Conservation (phyloP, 1,140 invertebrate species). For the Drosophila paulistorum region DNA sequence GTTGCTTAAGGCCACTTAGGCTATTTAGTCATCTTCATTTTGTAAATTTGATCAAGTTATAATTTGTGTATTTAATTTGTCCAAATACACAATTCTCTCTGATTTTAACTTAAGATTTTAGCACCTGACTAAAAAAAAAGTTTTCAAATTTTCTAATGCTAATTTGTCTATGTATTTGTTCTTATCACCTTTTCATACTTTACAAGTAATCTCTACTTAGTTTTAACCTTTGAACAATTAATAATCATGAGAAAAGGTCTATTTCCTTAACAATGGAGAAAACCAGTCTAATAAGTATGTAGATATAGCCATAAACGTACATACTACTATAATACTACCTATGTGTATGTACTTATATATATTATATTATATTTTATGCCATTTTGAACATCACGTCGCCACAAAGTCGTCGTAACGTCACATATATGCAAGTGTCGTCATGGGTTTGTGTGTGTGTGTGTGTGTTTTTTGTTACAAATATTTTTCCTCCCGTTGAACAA, state of each 20-base stretch:
- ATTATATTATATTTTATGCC: constrained; percentile 63
- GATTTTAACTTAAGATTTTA: too few species aligned
- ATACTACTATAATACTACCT: constrained; percentile 4
- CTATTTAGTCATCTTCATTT: too few species aligned
- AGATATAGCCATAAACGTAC: constrained; percentile 1
- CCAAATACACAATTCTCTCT: too few species aligned
- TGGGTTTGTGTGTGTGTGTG: neutral
- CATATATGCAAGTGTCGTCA: constrained; percentile 8
- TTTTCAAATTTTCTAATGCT: too few species aligned
- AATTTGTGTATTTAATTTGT: too few species aligned
- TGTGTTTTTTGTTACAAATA: constrained; percentile 4
- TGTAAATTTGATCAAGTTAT: too few species aligned
- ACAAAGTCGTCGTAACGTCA: constrained; percentile 49
- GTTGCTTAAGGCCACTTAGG: too few species aligned
- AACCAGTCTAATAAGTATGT: constrained; percentile 25
- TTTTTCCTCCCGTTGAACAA: constrained; percentile 20
- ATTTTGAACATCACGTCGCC: constrained; percentile 67
- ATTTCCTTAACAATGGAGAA: neutral
- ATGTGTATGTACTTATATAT: neutral
- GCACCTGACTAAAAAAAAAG: too few species aligned
- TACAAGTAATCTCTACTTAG: too few species aligned
- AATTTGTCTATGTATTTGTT: too few species aligned
- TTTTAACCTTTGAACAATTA: too few species aligned
- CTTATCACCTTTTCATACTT: too few species aligned
- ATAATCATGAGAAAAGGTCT: neutral